Percentiles rank a stretch among this genome's conserved stretches.
Evolutionary conservation across 2,888 invertebrate species (phyloP).

Genomic region (Heliothis peltigera): DNA sequence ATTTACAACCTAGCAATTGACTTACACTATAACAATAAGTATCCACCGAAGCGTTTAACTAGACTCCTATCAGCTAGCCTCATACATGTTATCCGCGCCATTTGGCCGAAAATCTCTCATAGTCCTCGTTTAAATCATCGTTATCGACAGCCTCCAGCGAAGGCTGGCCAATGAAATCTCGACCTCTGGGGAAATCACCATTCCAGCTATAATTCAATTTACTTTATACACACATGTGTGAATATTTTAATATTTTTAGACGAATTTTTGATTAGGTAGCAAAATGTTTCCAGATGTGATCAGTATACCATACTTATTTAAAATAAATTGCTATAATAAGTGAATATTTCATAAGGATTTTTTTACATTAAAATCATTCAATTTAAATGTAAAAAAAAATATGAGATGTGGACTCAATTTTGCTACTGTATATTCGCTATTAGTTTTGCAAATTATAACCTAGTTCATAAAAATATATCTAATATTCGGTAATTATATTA

Average conservation of each 20-base stretch:
- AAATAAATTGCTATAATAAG: no score
- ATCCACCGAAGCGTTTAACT: conserved; percentile 38
- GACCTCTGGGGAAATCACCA: conserved; percentile 43
- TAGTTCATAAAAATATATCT: no score
- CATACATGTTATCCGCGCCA: conserved; percentile 26
- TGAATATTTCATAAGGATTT: no score
- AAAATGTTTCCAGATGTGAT: not conserved
- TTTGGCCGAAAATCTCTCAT: conserved; percentile 37
- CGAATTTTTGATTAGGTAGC: not conserved
- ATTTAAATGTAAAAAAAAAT: no score
- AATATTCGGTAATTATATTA: no score
- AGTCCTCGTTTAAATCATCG: conserved; percentile 37
- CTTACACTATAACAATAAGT: conserved; percentile 2
- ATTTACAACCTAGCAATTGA: not conserved
- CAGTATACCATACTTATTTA: no score
- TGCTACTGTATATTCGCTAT: no score
- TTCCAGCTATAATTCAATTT: conserved; percentile 13
- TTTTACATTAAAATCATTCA: no score
- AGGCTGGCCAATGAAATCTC: conserved; percentile 18
- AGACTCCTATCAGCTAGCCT: conserved; percentile 15
- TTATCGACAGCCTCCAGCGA: conserved; percentile 40
- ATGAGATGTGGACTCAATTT: no score
- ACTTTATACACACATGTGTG: conserved; percentile 13
- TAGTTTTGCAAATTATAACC: no score
- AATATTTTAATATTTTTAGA: conserved; percentile 7